Conservation (phyloP, 2,113 vertebrate genomes). For the Pica pica region DNA sequence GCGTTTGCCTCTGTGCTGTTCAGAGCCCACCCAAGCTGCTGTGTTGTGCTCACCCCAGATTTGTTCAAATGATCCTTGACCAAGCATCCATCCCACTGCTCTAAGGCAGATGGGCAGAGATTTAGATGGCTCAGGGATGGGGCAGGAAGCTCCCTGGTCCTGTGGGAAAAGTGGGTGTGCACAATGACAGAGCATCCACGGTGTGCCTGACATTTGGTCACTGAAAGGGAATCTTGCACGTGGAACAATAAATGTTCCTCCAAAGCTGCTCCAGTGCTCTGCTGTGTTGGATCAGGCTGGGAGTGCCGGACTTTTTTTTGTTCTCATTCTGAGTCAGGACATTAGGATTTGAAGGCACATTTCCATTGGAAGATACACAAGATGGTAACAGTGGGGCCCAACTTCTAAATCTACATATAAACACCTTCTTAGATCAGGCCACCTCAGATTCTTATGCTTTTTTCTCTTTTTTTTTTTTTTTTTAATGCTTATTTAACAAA, state of each 20-base stretch:
- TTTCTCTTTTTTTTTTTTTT: background rate
- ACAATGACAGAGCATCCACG: background rate
- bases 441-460: background rate
- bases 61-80: background rate
- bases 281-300: background rate
- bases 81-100: background rate
- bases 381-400: background rate
- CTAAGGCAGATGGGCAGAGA: background rate
- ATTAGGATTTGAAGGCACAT: background rate
- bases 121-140: background rate
- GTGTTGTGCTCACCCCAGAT: background rate
- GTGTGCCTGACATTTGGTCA: fast-evolving
- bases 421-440: background rate
- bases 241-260: background rate
- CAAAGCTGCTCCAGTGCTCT: background rate
- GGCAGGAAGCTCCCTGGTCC: background rate
- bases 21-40: background rate
- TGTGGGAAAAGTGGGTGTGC: fast-evolving
- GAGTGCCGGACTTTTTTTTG: background rate
- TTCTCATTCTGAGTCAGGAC: background rate
- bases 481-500: background rate
- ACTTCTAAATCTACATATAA: background rate
- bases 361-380: background rate
- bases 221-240: background rate
- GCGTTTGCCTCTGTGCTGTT: background rate